These are phyloP conservation scores for Mycalesis mineus DNA, from an alignment of 2,888 invertebrate genomes.

Conservation along the genomic window DNA sequence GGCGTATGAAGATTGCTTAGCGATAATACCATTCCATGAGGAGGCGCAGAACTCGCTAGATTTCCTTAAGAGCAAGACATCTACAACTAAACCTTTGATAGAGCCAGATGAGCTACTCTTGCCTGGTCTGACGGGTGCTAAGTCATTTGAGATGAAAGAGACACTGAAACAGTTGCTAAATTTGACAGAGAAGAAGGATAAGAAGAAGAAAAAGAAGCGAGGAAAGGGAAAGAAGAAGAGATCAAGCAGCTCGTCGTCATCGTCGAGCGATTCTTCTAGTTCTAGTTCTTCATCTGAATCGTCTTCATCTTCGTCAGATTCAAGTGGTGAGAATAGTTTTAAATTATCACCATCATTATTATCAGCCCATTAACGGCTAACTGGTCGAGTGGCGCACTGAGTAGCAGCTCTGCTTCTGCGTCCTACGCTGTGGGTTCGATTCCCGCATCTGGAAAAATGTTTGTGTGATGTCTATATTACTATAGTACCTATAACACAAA, in stretches of 20 bases:
- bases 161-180: slow-evolving; percentile 81
- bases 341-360: no score
- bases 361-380: no score
- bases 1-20: slow-evolving; percentile 89
- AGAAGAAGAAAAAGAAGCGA: slow-evolving; percentile 82
- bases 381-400: no score
- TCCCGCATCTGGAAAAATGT: no score
- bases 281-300: slow-evolving; percentile 79
- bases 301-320: slow-evolving; percentile 78
- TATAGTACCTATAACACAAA: no score
- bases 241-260: slow-evolving; percentile 82
- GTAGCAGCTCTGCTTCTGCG: no score
- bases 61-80: slow-evolving; percentile 84
- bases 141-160: slow-evolving; percentile 81
- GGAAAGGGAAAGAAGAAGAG: slow-evolving; percentile 82
- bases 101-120: slow-evolving; percentile 80
- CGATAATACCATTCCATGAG: slow-evolving; percentile 90
- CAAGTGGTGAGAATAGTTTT: slow-evolving; percentile 57
- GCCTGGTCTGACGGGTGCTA: slow-evolving; percentile 77
- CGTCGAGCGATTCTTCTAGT: slow-evolving; percentile 83
- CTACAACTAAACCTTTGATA: slow-evolving; percentile 78
- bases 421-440: no score
- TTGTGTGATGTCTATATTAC: no score
- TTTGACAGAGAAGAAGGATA: slow-evolving; percentile 80
- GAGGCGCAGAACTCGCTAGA: slow-evolving; percentile 91